These are phyloP conservation scores for Sterrhoptilus dennistouni DNA, from an alignment of 2,113 vertebrate genomes.

Conservation along the genomic window DNA sequence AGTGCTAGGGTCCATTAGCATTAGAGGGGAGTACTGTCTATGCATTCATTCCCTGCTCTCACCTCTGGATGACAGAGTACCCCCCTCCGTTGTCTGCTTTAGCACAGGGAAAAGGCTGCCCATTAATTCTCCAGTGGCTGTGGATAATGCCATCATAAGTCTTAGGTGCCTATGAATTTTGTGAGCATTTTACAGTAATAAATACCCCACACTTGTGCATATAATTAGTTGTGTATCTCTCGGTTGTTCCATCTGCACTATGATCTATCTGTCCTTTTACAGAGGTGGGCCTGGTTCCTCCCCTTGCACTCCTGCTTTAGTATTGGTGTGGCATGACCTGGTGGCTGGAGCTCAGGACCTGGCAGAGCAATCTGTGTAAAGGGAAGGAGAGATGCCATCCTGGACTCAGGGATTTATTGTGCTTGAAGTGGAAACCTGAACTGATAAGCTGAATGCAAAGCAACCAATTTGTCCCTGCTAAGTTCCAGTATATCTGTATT, in stretches of 20 bases:
- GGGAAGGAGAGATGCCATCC: background rate
- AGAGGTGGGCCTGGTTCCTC: background rate
- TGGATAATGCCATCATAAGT: slow-evolving; percentile 58
- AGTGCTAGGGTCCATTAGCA: slow-evolving; percentile 70
- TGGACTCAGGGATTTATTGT: background rate
- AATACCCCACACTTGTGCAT: slow-evolving; percentile 51
- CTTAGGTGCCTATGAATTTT: slow-evolving; percentile 51
- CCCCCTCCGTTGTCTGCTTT: slow-evolving; percentile 52
- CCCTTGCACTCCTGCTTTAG: background rate
- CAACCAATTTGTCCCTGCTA: background rate
- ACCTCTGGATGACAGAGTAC: slow-evolving; percentile 65
- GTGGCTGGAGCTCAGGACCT: background rate
- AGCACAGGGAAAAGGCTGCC: slow-evolving; percentile 31
- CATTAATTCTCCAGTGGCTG: slow-evolving; percentile 49
- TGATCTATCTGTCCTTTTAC: slow-evolving; percentile 9
- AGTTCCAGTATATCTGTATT: background rate
- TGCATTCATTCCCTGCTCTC: slow-evolving; percentile 61
- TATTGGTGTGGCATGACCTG: background rate
- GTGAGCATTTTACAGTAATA: slow-evolving; percentile 56
- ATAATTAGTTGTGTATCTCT: slow-evolving; percentile 46
- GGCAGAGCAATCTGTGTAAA: background rate
- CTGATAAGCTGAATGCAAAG: background rate
- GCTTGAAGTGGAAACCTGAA: background rate
- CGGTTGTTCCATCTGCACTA: background rate
- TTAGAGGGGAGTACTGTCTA: slow-evolving; percentile 65